Evolutionary conservation across 2,888 invertebrate genomes (phyloP).

Genomic region (Embidobia sp.): DNA sequence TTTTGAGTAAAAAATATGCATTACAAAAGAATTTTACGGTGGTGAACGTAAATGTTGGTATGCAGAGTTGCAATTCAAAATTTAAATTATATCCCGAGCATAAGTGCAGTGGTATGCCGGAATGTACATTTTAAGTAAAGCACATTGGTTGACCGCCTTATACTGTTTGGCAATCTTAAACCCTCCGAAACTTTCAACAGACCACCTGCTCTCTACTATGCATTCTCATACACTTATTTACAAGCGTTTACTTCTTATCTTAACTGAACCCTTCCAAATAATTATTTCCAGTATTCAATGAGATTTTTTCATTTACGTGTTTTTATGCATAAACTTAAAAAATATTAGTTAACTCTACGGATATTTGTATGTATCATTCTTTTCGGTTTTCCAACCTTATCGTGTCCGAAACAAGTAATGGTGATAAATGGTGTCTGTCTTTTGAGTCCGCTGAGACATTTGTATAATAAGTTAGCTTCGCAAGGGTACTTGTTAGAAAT

Average conservation of each 20-base stretch:
- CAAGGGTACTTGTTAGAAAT: slow-evolving; percentile 25
- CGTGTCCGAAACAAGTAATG: slow-evolving; percentile 12
- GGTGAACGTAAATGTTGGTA: slow-evolving; percentile 34
- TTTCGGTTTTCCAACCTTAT: slow-evolving; percentile 19
- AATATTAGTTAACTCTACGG: too few species aligned
- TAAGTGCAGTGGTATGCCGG: slow-evolving; percentile 63
- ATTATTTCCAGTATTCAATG: too few species aligned
- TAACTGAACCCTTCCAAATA: not conserved
- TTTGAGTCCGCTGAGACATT: slow-evolving; percentile 22
- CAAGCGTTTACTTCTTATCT: slow-evolving; percentile 8
- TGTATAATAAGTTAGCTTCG: slow-evolving; percentile 26
- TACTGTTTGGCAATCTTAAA: slow-evolving; percentile 41
- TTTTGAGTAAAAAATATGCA: slow-evolving; percentile 40
- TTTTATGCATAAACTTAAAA: too few species aligned
- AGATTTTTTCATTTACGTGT: too few species aligned
- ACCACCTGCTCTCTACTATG: slow-evolving; percentile 34
- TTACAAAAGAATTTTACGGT: slow-evolving; percentile 46
- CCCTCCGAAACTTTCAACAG: slow-evolving; percentile 30
- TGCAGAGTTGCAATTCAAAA: slow-evolving; percentile 53
- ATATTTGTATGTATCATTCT: slow-evolving; percentile 13
- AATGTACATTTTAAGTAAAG: slow-evolving; percentile 65
- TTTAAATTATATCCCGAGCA: slow-evolving; percentile 67
- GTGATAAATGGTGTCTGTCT: slow-evolving; percentile 22
- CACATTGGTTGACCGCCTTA: slow-evolving; percentile 56
- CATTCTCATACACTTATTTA: slow-evolving; percentile 17